Conservation (phyloP, 2,797 vertebrate species). For the Mus spretus region DNA sequence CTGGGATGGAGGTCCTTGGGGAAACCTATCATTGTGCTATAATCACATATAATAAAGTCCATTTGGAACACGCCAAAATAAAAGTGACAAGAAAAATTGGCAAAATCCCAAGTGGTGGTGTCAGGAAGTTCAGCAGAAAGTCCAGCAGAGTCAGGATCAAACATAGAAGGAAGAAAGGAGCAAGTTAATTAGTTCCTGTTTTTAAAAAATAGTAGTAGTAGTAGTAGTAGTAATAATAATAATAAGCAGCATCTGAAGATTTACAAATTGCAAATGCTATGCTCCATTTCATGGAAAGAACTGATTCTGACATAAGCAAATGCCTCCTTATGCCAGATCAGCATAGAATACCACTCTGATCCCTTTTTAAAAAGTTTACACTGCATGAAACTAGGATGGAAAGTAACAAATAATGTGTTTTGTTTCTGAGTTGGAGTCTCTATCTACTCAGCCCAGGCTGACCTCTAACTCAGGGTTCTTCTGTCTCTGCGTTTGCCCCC, state of each 20-base stretch:
- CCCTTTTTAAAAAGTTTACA: conserved; percentile 67
- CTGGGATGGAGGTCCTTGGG: conserved; percentile 92
- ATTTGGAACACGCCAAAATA: conserved; percentile 87
- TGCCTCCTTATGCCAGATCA: conserved; percentile 47
- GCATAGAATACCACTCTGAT: conserved; percentile 8
- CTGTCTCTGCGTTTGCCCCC: neutral
- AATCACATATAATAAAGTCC: conserved; percentile 87
- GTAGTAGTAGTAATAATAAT: neutral
- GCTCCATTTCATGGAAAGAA: conserved; percentile 82
- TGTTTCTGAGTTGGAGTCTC: neutral
- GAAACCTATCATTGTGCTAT: conserved; percentile 96
- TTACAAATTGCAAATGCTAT: conserved; percentile 86
- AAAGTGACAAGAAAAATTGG: conserved; percentile 89
- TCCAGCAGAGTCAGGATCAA: conserved; percentile 92
- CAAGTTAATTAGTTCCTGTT: conserved; percentile 93
- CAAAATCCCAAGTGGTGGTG: conserved; percentile 90
- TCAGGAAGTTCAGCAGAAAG: conserved; percentile 91
- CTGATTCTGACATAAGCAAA: conserved; percentile 63
- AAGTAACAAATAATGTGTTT: neutral
- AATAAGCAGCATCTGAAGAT: conserved; percentile 86
- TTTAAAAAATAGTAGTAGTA: conserved; percentile 58
- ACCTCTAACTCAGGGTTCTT: neutral
- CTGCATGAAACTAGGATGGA: neutral
- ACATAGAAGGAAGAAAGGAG: conserved; percentile 94
- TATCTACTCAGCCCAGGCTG: neutral